Percentiles rank a stretch among this genome's conserved stretches.
These are phyloP conservation scores for Chrysogorgia sp. DNA, from an alignment of 92 coral and sea anemone species.

Conservation along the genomic window DNA sequence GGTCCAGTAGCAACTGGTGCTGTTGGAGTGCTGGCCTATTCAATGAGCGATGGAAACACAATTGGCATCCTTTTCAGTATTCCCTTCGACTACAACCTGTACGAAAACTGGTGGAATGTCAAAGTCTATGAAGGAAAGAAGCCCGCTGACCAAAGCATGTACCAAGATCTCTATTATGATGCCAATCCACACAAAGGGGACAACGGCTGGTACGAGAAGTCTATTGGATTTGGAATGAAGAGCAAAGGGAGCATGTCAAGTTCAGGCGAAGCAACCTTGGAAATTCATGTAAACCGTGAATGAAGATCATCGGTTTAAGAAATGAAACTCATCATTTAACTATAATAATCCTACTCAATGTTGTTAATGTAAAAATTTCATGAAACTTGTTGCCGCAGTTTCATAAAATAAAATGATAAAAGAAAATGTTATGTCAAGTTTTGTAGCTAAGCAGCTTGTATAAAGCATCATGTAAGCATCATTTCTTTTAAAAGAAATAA, in stretches of 20 bases:
- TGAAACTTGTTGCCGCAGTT: too few relatives aligned
- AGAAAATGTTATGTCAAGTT: too few relatives aligned
- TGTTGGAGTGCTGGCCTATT: conserved; percentile 57
- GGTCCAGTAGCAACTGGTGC: conserved; percentile 62
- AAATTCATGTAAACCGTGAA: too few relatives aligned
- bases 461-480: too few relatives aligned
- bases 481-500: too few relatives aligned
- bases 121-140: conserved; percentile 45
- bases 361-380: too few relatives aligned
- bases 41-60: conserved; percentile 44
- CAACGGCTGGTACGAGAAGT: conserved; percentile 20
- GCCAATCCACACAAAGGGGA: conserved; percentile 24
- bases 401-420: too few relatives aligned
- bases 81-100: conserved; percentile 53
- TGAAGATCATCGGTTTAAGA: too few relatives aligned
- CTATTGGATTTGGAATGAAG: neutral
- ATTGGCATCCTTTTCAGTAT: conserved; percentile 60
- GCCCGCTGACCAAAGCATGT: conserved; percentile 37
- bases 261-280: neutral
- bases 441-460: too few relatives aligned
- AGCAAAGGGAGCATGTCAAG: neutral
- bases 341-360: too few relatives aligned
- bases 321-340: too few relatives aligned
- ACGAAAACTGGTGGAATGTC: conserved; percentile 64
- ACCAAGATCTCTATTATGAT: conserved; percentile 45